Percentiles rank a stretch among this genome's conserved stretches.
Conservation (phyloP, 2,797 vertebrate species). For the Neosilurus hyrtlii region DNA sequence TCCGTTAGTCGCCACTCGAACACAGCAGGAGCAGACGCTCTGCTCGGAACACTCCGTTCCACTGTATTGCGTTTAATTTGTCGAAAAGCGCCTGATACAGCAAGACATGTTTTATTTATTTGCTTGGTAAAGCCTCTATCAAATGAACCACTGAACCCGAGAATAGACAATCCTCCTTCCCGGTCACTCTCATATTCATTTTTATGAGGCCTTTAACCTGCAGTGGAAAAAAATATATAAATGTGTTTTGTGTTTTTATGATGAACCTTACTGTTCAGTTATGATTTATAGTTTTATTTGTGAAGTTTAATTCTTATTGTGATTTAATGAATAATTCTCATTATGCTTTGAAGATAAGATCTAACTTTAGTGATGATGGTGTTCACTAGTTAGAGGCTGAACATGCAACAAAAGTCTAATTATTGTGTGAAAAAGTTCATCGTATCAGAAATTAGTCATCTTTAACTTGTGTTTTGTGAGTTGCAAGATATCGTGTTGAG, state of each 20-base stretch:
- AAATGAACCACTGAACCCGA: constrained; percentile 60
- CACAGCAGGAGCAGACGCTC: constrained; percentile 40
- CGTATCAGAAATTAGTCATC: not conserved
- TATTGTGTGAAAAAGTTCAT: not conserved
- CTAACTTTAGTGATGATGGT: not conserved
- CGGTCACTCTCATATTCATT: constrained; percentile 43
- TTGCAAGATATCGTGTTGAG: not conserved
- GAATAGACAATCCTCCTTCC: constrained; percentile 46
- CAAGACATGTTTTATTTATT: constrained; percentile 64
- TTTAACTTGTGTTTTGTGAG: not conserved
- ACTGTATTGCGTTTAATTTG: constrained; percentile 63
- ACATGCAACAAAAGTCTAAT: not conserved
- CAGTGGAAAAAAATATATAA: constrained; percentile 2
- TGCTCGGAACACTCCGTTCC: constrained; percentile 50
- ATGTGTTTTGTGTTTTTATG: not conserved
- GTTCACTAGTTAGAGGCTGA: not conserved
- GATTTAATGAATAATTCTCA: not conserved
- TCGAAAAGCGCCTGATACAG: constrained; percentile 59
- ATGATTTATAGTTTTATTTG: not conserved
- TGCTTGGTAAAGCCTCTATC: constrained; percentile 57
- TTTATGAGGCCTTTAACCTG: constrained; percentile 35
- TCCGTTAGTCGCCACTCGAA: constrained; percentile 26
- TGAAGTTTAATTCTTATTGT: too few relatives aligned
- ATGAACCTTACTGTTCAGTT: not conserved
- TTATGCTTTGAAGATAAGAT: not conserved